Evolutionary conservation across 2,888 invertebrate species (phyloP).

Genomic region (Drosophila nr. perissopoda): DNA sequence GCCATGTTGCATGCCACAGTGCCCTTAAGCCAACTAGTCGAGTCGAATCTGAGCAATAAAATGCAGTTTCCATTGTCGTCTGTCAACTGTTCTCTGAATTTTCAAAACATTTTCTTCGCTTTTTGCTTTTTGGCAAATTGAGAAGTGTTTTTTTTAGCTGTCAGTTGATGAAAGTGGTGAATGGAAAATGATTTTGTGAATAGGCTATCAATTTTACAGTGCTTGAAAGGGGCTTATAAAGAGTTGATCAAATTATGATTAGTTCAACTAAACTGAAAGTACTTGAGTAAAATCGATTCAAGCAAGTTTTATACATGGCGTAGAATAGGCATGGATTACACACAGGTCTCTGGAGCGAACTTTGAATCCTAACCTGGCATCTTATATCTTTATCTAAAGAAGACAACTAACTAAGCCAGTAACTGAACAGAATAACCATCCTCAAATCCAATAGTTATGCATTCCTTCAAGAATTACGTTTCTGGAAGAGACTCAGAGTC

Average conservation of each 20-base stretch:
- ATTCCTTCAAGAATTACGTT: no score
- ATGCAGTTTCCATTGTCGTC: constrained; percentile 61
- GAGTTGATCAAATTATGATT: not conserved
- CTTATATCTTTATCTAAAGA: not conserved
- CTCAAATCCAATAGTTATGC: no score
- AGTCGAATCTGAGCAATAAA: constrained; percentile 53
- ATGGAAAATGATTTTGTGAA: not conserved
- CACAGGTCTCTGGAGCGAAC: not conserved
- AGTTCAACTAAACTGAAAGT: not conserved
- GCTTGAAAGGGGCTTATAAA: not conserved
- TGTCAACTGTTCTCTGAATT: constrained; percentile 53
- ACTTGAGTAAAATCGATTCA: not conserved
- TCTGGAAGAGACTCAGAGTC: no score
- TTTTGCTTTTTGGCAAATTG: constrained; percentile 54
- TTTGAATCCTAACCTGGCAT: rapidly evolving
- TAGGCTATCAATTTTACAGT: not conserved
- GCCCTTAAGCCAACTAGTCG: constrained; percentile 23
- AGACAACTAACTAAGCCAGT: not conserved
- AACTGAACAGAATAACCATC: no score
- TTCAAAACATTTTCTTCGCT: constrained; percentile 41
- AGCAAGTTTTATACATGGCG: rapidly evolving
- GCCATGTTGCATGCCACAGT: constrained; percentile 57
- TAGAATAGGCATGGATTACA: not conserved
- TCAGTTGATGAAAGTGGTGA: constrained; percentile 21
- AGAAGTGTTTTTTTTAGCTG: constrained; percentile 9